phyloP scores from a whole-genome alignment of 2,113 vertebrate genomes.

The Propithecus coquereli region DNA sequence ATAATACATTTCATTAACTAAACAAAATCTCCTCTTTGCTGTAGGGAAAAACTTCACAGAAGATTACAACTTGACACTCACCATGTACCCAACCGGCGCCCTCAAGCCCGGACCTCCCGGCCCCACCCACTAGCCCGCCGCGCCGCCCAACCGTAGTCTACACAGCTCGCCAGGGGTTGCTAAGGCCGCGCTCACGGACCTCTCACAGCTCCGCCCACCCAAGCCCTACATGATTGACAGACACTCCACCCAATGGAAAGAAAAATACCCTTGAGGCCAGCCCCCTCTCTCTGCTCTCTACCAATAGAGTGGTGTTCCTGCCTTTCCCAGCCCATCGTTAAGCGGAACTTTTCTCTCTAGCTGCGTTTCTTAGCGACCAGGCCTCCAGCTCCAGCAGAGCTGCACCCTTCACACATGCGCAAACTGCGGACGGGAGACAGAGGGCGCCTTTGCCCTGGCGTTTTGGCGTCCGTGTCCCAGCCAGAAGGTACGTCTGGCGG shows the following conservation, averaged over 20 bases:
- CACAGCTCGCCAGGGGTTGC: not conserved
- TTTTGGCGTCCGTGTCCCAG: accelerated
- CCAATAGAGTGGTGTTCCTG: not conserved
- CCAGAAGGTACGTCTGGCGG: accelerated
- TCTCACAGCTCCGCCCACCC: not conserved
- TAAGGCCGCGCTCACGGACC: accelerated
- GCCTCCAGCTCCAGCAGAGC: accelerated
- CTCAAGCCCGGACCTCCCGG: accelerated
- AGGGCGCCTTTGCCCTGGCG: accelerated
- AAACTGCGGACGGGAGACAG: accelerated
- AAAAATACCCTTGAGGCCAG: accelerated
- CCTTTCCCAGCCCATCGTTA: not conserved
- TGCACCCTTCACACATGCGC: not conserved
- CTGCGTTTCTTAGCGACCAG: slow-evolving; percentile 23
- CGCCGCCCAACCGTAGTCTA: accelerated
- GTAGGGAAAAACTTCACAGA: not conserved
- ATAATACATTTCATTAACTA: not conserved
- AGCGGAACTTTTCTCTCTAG: not conserved
- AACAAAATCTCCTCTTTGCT: not conserved
- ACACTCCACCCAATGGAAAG: not conserved
- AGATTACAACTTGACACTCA: not conserved
- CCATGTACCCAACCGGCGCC: not conserved
- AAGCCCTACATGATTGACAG: not conserved
- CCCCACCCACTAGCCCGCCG: accelerated
- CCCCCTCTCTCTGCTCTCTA: not conserved